A percentile compares a stretch with the other conserved stretches of the same genome.
Evolutionary conservation across 2,888 invertebrate species (phyloP).

Genomic region (Nemotelus nigrinus): DNA sequence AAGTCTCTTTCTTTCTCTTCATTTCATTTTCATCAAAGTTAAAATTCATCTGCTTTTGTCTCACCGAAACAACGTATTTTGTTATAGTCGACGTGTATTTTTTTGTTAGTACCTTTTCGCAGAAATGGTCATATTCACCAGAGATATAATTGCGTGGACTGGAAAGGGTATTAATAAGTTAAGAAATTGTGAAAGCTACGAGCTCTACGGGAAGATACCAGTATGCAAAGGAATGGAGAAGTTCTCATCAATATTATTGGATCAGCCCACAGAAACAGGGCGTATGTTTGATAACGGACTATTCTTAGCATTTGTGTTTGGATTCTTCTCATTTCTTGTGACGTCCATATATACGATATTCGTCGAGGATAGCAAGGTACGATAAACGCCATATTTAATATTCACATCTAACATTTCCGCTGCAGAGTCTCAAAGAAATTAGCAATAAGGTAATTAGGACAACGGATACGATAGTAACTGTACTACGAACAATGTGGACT

Average conservation of each 20-base stretch:
- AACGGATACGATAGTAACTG: conserved; percentile 40
- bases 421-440: conserved; percentile 45
- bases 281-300: conserved; percentile 44
- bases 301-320: conserved; percentile 37
- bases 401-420: conserved; percentile 1
- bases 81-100: not conserved
- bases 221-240: conserved; percentile 43
- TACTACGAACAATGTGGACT: conserved; percentile 42
- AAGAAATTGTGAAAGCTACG: conserved; percentile 41
- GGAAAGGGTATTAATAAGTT: conserved; percentile 32
- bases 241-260: conserved; percentile 23
- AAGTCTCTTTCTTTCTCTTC: not conserved
- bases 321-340: conserved; percentile 40
- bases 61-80: not conserved
- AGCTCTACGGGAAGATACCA: conserved; percentile 32
- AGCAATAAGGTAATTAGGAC: conserved; percentile 47
- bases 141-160: conserved; percentile 34
- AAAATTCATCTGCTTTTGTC: conserved; percentile 19
- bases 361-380: conserved; percentile 45
- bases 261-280: conserved; percentile 37
- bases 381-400: not conserved
- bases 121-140: conserved; percentile 23
- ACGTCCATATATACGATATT: conserved; percentile 41
- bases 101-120: conserved; percentile 29
- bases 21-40: not conserved